Evolutionary conservation across 2,797 vertebrate species (phyloP).

Genomic region (Lacerta agilis): DNA sequence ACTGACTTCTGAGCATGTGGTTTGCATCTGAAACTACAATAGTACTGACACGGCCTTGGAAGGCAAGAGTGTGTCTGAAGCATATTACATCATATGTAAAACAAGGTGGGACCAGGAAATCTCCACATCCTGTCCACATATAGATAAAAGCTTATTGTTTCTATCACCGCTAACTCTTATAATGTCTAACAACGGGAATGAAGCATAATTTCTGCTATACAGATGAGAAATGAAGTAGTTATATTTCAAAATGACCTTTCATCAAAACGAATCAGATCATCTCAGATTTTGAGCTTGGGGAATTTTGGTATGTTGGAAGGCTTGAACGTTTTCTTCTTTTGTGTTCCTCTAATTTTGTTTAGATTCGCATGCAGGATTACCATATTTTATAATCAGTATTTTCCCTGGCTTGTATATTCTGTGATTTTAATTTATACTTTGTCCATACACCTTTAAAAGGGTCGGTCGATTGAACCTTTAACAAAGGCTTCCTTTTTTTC

Average conservation of each 20-base stretch:
- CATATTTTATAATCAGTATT: background rate
- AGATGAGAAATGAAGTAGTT: background rate
- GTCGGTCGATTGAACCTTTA: slow-evolving; percentile 31
- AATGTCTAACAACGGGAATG: background rate
- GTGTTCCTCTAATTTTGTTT: slow-evolving; percentile 1
- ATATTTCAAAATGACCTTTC: background rate
- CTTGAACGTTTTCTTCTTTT: background rate
- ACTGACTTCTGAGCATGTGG: background rate
- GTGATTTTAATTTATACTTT: background rate
- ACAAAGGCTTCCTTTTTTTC: slow-evolving; percentile 44
- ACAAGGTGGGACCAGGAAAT: background rate
- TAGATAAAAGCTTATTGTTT: background rate
- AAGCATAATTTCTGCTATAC: background rate
- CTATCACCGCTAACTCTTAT: background rate
- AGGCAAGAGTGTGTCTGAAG: background rate
- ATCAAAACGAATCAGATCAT: background rate
- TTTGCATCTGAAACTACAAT: background rate
- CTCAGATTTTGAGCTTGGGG: background rate
- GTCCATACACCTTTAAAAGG: slow-evolving; percentile 20
- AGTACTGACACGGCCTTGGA: background rate
- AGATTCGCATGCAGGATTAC: slow-evolving; percentile 15
- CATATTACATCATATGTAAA: background rate
- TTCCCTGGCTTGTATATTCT: background rate
- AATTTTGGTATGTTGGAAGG: background rate
- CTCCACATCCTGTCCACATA: background rate